These are phyloP conservation scores for Notolepis coatsorum DNA, from an alignment of 2,797 vertebrate species.

Conservation along the genomic window DNA sequence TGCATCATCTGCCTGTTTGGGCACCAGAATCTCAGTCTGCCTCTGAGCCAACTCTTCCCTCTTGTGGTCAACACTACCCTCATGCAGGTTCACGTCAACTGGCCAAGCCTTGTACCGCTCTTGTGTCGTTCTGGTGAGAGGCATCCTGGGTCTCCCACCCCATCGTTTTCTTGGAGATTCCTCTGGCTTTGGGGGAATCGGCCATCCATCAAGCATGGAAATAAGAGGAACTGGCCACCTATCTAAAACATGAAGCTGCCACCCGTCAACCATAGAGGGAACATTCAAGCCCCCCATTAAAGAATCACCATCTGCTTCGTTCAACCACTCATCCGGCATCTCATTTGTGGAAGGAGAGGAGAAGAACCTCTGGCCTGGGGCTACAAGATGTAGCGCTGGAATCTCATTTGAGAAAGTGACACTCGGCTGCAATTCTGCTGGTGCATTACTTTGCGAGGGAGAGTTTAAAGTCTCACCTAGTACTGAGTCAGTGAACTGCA, in stretches of 20 bases:
- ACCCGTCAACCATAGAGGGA: background rate
- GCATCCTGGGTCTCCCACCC: constrained; percentile 8
- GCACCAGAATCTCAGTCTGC: background rate
- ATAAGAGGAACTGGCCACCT: background rate
- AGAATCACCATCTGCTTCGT: background rate
- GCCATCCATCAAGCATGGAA: background rate
- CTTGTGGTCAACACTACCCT: background rate
- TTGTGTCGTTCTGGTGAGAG: background rate
- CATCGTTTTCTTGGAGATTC: constrained; percentile 5
- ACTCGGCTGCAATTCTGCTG: background rate
- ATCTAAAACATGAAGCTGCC: background rate
- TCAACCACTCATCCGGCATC: background rate
- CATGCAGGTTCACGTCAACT: background rate
- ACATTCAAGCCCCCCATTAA: background rate
- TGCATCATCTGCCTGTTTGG: background rate
- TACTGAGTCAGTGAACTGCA: constrained; percentile 11
- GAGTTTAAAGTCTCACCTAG: accelerated
- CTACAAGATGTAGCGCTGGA: background rate
- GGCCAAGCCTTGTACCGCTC: background rate
- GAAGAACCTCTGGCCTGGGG: background rate
- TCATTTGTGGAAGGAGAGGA: background rate
- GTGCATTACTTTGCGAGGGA: background rate
- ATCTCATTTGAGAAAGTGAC: background rate
- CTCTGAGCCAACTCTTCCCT: background rate
- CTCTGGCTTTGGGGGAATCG: background rate